Base-by-base conservation (phyloP, 2,888 invertebrate species). In the Bombylius discolor region DNA sequence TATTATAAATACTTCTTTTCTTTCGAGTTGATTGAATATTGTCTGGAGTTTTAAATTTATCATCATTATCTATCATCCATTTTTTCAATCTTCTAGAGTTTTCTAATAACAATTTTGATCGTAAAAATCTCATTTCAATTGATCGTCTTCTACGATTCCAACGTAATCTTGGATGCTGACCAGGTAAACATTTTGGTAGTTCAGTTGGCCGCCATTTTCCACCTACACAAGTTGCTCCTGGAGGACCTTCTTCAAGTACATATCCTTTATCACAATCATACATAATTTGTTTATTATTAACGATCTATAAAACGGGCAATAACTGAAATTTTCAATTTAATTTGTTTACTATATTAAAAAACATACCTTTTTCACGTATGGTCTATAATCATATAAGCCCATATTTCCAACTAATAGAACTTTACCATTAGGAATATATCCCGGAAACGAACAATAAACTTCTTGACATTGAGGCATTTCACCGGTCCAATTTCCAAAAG, bases 261-360 rank as follows among this genome's bases (percentile, higher is more conserved):
- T 88, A 95, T 0, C 94, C 94, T 66, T 89, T 88, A 64, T 94
- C 87, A 68, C 96, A 97, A 66, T 95, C 94, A 71, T 93, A 97
- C 87, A 92, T 90, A 56, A 95, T 93, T 73, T 94, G 94, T 64
- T 93, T 90, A 69, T 94, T 93, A 70, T 94, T 93, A 3, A 85
- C 82, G 33, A 86, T 81, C 80, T 76, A 63, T 51, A 58, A 50
- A 45, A 23, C 23, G 23, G 23, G 23, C 23, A 23, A 23, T 23
- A 23, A 56, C 33, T 47, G 12, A 44, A 46, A 44, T 44, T 44
- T 44, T 36, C 9, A 8, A 8, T 1, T 36, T 36, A 8, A 9
- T 36, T 36, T 36, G 1, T 36, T 36, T 6, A 36, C 1, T 36
- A 36, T 36, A 44, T 44, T 12, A 9, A n/a, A 42, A 13, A 39